phyloP scores from a whole-genome alignment of 2,888 invertebrate species.

The Eucriotettix oculatus region DNA sequence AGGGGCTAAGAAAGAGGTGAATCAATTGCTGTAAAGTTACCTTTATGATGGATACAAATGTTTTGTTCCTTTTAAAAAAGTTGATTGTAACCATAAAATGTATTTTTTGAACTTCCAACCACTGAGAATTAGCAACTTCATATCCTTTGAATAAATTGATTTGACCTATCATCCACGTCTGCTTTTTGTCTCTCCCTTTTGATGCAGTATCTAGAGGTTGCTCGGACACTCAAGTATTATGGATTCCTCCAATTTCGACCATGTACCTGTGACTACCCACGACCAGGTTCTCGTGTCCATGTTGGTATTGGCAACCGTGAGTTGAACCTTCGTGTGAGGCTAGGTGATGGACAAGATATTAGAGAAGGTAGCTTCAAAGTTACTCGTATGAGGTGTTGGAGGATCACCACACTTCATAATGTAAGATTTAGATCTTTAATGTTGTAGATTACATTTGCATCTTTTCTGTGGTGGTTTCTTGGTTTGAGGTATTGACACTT shows the following conservation, averaged over 20 bases:
- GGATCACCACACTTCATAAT: slow-evolving; percentile 70
- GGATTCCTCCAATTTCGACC: slow-evolving; percentile 70
- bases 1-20: slow-evolving; percentile 67
- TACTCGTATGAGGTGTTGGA: slow-evolving; percentile 93
- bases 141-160: no score
- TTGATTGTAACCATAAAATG: no score
- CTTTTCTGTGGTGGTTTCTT: no score
- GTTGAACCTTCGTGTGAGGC: slow-evolving; percentile 48
- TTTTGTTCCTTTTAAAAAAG: background rate
- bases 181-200: slow-evolving; percentile 11
- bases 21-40: background rate
- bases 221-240: slow-evolving; percentile 70
- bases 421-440: slow-evolving; percentile 28
- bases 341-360: slow-evolving; percentile 37
- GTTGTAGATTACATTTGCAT: background rate
- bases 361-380: slow-evolving; percentile 81
- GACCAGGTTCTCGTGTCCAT: slow-evolving; percentile 43
- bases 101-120: no score
- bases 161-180: no score
- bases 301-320: slow-evolving; percentile 79
- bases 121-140: no score
- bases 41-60: background rate
- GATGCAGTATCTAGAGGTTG: slow-evolving; percentile 68
- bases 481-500: no score
- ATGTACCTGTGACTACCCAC: slow-evolving; percentile 62